Base-by-base conservation (phyloP, 1,140 invertebrate species). In the Neocloeon triangulifer region DNA sequence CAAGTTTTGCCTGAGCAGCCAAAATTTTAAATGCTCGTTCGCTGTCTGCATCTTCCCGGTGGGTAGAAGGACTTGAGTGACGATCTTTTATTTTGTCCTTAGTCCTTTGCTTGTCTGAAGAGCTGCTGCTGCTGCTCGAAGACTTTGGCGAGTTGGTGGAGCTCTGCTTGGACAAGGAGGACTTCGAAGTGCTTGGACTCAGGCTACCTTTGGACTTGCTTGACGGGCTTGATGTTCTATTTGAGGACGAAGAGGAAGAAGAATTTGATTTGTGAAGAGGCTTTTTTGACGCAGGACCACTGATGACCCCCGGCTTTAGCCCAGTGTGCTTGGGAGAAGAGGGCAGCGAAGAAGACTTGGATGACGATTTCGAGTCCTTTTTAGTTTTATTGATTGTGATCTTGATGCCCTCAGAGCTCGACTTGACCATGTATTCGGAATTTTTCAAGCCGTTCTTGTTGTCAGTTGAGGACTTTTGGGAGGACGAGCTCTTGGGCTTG, bases 331-430 rank as follows among this genome's bases (percentile, higher is more conserved):
- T 34, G 3, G 54, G 53, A 1, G 52, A 47, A 14, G 55, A 45
- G 37, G 45, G 39, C 46, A 55, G 33, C 38, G 43, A 34, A 43
- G 55, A 52, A 5, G 54, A 56, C 10, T 62, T 66, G 9, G 31
- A 41, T 8, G 39, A 41, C 15, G 39, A 23, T 25, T 33, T 39
- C 19, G 66, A 64, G 35, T 73, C 73, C n/a, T 63, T 69, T 41
- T 46, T 47, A 1, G 78, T 79, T 56, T 85, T 86, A 43, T 84
- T 86, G 6, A 86, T 81, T 0, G 79, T 88, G 8, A 88, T 66
- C 48, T 85, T 88, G 51, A 86, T 77, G 1, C 79, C 80, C 43
- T 81, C 79, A 1, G 69, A 72, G 39, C 75, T 79, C 19, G 69
- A 70, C 43, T 82, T 82, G 0, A 82, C 73, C 66, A 80, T 81